phyloP scores from a whole-genome alignment of 2,888 invertebrate species.

The Eremobia ochroleuca region DNA sequence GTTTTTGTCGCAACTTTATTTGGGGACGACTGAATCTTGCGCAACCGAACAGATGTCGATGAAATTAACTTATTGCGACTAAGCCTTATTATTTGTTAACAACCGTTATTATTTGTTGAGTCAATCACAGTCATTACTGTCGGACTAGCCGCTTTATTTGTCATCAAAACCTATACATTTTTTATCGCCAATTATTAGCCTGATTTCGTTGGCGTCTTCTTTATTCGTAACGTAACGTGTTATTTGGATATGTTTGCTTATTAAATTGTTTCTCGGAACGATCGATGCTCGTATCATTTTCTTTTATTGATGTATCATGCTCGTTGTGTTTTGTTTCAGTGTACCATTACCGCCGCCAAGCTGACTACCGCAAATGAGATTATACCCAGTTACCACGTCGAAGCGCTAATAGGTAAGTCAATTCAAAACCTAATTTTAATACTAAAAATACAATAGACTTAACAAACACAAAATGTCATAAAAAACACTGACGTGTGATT shows the following conservation, averaged over 20 bases:
- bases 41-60: conserved; percentile 80
- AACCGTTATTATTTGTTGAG: conserved; percentile 84
- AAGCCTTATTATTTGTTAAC: conserved; percentile 85
- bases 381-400: conserved; percentile 87
- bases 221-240: conserved; percentile 56
- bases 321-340: conserved; percentile 78
- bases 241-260: conserved; percentile 60
- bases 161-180: conserved; percentile 72
- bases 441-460: neutral
- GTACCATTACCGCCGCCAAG: conserved; percentile 87
- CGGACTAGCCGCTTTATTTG: conserved; percentile 80
- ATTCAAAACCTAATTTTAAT: neutral
- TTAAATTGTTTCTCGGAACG: conserved; percentile 47
- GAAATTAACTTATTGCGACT: conserved; percentile 83
- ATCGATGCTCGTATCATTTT: conserved; percentile 20
- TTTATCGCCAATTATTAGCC: conserved; percentile 64
- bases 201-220: conserved; percentile 54
- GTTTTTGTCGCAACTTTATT: conserved; percentile 76
- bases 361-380: conserved; percentile 91
- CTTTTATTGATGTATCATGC: conserved; percentile 20
- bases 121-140: conserved; percentile 81
- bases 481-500: neutral
- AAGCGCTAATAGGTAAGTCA: conserved; percentile 89
- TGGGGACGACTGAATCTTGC: conserved; percentile 81
- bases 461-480: neutral